These are phyloP conservation scores for Nudaria mundana DNA, from an alignment of 2,888 invertebrate genomes.

Conservation along the genomic window DNA sequence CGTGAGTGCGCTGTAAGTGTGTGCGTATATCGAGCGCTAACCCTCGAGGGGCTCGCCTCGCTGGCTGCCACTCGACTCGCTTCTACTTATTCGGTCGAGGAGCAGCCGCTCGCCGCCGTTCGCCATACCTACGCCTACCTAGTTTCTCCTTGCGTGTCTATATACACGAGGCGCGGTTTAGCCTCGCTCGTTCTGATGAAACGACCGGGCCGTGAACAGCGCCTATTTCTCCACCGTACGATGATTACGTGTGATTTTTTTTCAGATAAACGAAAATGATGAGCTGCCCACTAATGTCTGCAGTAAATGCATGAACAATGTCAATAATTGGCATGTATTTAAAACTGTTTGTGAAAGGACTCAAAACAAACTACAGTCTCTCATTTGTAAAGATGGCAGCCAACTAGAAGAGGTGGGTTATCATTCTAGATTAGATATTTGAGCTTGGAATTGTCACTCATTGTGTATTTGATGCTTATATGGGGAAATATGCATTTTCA, in stretches of 20 bases:
- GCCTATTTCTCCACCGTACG: constrained; percentile 61
- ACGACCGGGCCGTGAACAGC: constrained; percentile 59
- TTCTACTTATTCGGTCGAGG: constrained; percentile 79
- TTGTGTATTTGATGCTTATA: constrained; percentile 41
- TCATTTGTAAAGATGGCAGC: constrained; percentile 78
- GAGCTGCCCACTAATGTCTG: constrained; percentile 85
- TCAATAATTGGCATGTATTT: constrained; percentile 85
- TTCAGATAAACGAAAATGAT: constrained; percentile 84
- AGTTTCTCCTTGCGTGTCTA: constrained; percentile 76
- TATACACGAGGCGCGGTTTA: constrained; percentile 72
- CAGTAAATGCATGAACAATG: constrained; percentile 82
- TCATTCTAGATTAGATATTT: constrained; percentile 54
- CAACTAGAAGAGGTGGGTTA: constrained; percentile 76
- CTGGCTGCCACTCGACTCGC: constrained; percentile 78
- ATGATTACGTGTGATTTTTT: constrained; percentile 73
- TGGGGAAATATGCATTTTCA: constrained; percentile 61
- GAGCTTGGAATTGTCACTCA: constrained; percentile 55
- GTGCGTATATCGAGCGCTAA: constrained; percentile 79
- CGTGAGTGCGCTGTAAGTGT: constrained; percentile 67
- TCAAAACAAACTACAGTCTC: constrained; percentile 83
- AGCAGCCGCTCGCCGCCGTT: constrained; percentile 67
- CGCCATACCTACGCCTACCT: constrained; percentile 75
- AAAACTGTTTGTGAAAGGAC: constrained; percentile 83
- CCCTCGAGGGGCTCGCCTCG: constrained; percentile 78
- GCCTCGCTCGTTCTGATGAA: constrained; percentile 70